Evolutionary conservation across 2,113 vertebrate species (phyloP).

Genomic region (Xenopus laevis): DNA sequence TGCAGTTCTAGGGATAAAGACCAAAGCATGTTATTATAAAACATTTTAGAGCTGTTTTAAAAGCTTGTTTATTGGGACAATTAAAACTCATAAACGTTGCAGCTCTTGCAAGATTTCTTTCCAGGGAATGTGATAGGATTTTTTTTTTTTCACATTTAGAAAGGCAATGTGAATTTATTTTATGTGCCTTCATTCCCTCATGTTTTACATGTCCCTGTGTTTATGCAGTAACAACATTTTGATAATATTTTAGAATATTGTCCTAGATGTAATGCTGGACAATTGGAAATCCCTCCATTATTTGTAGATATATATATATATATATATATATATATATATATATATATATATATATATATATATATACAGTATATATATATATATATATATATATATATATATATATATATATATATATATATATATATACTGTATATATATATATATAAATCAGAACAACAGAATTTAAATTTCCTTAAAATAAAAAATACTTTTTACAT

Average conservation of each 20-base stretch:
- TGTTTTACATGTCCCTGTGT: neutral
- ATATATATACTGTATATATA: too few relatives aligned
- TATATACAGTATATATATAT: too few relatives aligned
- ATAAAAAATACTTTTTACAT: too few relatives aligned
- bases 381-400: too few relatives aligned
- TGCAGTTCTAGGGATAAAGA: slow-evolving; percentile 87
- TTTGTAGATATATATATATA: too few relatives aligned
- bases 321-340: too few relatives aligned
- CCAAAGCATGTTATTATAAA: slow-evolving; percentile 85
- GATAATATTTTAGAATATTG: neutral
- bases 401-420: too few relatives aligned
- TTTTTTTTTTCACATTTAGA: slow-evolving; percentile 57
- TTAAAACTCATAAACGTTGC: slow-evolving; percentile 78
- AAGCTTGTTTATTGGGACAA: slow-evolving; percentile 78
- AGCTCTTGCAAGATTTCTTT: slow-evolving; percentile 70
- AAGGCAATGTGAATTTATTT: slow-evolving; percentile 47
- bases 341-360: too few relatives aligned
- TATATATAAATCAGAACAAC: too few relatives aligned
- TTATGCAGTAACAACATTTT: neutral
- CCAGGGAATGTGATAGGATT: slow-evolving; percentile 53
- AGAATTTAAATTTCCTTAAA: too few relatives aligned
- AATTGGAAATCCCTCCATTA: too few relatives aligned
- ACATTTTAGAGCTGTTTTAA: slow-evolving; percentile 76
- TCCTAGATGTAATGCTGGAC: too few relatives aligned
- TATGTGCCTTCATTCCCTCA: slow-evolving; percentile 2